Evolutionary conservation across 2,113 vertebrate species (phyloP).

Genomic region (Trochalopteron elliotii): DNA sequence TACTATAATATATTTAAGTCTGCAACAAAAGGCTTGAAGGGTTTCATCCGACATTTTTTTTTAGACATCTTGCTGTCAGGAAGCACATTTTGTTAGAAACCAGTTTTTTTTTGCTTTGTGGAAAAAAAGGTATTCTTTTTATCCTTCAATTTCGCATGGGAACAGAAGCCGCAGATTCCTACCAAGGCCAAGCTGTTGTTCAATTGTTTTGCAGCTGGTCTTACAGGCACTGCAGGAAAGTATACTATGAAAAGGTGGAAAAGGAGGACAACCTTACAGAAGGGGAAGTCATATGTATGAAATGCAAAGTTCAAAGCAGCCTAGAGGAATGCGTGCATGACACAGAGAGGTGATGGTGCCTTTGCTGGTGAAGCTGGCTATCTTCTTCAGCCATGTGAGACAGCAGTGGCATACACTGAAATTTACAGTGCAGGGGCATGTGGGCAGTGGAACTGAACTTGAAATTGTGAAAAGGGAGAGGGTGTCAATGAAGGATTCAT

Average conservation of each 20-base stretch:
- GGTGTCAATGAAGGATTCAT: not conserved
- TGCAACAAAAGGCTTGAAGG: not conserved
- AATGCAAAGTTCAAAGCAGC: not conserved
- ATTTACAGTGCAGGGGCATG: not conserved
- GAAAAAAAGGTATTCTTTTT: not conserved
- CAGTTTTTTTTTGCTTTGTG: not conserved
- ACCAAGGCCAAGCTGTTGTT: not conserved
- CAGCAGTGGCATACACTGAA: not conserved
- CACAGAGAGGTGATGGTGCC: not conserved
- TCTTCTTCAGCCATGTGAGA: not conserved
- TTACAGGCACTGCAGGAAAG: not conserved
- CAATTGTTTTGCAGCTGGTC: not conserved
- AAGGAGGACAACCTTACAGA: not conserved
- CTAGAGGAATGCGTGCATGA: not conserved
- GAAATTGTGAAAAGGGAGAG: not conserved
- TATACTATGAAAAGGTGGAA: not conserved
- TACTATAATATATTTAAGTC: not conserved
- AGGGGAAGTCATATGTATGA: not conserved
- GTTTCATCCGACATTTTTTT: constrained; percentile 1
- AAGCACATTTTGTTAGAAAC: not conserved
- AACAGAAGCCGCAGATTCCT: not conserved
- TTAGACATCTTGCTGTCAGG: not conserved
- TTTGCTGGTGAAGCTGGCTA: not conserved
- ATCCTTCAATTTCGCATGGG: not conserved
- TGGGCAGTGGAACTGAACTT: not conserved